Percentiles rank a stretch among this genome's conserved stretches.
These are phyloP conservation scores for Percina caprodes DNA, from an alignment of 2,113 vertebrate species.

Conservation along the genomic window DNA sequence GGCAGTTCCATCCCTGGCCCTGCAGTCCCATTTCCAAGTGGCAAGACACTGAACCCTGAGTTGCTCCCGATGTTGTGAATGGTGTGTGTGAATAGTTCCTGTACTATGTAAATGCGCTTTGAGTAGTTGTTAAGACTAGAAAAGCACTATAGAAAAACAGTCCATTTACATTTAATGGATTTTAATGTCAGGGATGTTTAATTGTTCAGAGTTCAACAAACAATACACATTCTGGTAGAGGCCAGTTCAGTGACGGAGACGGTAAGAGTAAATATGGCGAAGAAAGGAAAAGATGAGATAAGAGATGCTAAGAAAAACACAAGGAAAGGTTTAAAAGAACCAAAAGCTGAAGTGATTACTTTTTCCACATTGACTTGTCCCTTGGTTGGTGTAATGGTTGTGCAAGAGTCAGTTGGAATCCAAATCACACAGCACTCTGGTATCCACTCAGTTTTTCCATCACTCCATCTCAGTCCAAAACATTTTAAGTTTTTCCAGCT, in stretches of 20 bases:
- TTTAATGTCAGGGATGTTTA: slow-evolving; percentile 16
- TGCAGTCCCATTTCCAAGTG: too few species aligned
- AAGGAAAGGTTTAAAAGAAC: slow-evolving; percentile 24
- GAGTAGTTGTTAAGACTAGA: too few species aligned
- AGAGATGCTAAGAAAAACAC: not conserved
- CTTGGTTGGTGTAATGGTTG: slow-evolving; percentile 17
- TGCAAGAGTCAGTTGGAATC: slow-evolving; percentile 47
- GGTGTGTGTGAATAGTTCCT: too few species aligned
- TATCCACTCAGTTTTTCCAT: slow-evolving; percentile 45
- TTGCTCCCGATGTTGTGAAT: too few species aligned
- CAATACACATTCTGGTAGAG: not conserved
- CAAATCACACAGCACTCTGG: slow-evolving; percentile 19
- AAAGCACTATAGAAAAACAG: too few species aligned
- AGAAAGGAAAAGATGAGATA: slow-evolving; percentile 23
- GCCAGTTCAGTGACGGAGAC: not conserved
- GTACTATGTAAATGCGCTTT: too few species aligned
- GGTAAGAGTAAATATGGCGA: not conserved
- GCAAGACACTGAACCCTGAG: too few species aligned
- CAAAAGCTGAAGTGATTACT: slow-evolving; percentile 23
- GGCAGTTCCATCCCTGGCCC: too few species aligned
- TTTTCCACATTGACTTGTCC: slow-evolving; percentile 24
- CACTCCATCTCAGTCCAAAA: slow-evolving; percentile 25
- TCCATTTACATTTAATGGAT: slow-evolving; percentile 17
- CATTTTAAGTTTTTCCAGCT: slow-evolving; percentile 27
- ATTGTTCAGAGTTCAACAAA: slow-evolving; percentile 14